phyloP scores from a whole-genome alignment of 2,888 invertebrate genomes.

The Nemoura dubitans region DNA sequence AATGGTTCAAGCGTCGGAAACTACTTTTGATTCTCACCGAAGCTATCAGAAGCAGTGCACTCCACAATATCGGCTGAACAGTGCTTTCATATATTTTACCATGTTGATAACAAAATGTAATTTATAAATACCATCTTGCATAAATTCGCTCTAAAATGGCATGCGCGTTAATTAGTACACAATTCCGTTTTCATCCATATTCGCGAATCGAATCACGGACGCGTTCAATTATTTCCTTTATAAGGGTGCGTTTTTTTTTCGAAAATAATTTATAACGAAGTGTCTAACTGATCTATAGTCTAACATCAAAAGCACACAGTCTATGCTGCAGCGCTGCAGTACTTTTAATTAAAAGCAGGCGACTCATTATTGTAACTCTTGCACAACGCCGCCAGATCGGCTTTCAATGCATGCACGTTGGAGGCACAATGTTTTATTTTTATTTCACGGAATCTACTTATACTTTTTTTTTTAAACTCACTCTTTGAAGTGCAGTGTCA shows the following conservation, averaged over 20 bases:
- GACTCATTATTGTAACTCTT: background rate
- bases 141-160: background rate
- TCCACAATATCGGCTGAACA: too few species aligned
- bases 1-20: background rate
- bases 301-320: background rate
- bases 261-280: background rate
- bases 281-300: background rate
- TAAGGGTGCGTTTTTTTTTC: background rate
- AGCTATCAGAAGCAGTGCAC: background rate
- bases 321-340: background rate
- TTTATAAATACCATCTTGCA: background rate
- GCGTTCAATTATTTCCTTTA: conserved; percentile 1
- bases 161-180: background rate
- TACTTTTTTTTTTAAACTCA: background rate
- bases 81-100: too few species aligned
- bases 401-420: background rate
- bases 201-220: background rate
- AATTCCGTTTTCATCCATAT: background rate
- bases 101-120: too few species aligned
- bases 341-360: background rate
- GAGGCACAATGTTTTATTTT: background rate
- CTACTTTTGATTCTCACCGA: background rate
- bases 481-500: background rate
- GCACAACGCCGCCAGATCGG: background rate
- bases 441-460: background rate